Evolutionary conservation across 35 echinoderm and acorn worm genomes (phyloP), one percentile per base, ranked within the genome.

Genomic region (Stichopus chloronotus): DNA sequence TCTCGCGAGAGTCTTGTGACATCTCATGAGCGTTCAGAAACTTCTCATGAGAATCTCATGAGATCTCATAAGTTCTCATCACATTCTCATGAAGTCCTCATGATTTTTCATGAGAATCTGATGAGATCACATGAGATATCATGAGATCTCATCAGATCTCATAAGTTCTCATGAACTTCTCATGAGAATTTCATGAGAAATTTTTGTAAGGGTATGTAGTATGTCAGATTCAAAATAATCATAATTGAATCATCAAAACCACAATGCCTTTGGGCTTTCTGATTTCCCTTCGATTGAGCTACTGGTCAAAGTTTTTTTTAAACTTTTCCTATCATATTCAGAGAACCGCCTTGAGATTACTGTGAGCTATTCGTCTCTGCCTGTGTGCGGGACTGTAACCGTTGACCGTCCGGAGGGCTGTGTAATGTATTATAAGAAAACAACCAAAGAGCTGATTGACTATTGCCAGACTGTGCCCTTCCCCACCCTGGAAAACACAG

Each of bases 331-430:
- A 43, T 43, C 30, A 74, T 20, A 30, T 89, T 89, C 61, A 89
- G 87, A 89, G 25, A 89, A 24, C 21, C 13, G 24, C 9, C 87
- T 89, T 25, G 87, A 89, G 30, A 89, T 89, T 59, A 72, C 60
- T 9, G 43, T 89, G 8, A 23, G 59, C 30, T 89, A 89, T 89
- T 89, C 87, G 16, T 71, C 58, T 9, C 61, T 63, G 57, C 59
- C 87, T 14, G 87, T 89, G 3, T 52, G 87, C n/a, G 87, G 87
- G 9, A 89, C n/a, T n/a, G 87, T 89, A 43, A 89, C 12, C 17
- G 87, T 89, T 20, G 87, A 69, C 8, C 59, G 30, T 63, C 0
- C 22, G 30, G 87, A 25, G 4, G 87, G 87, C 22, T 89, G 87
- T 21, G 21, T 89, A 21, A 25, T 89, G 87, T 89, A 52, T 43